Percentiles rank a stretch among this genome's conserved stretches.
Evolutionary conservation across 2,888 invertebrate species (phyloP).

Genomic region (Oxyteleia sp.): DNA sequence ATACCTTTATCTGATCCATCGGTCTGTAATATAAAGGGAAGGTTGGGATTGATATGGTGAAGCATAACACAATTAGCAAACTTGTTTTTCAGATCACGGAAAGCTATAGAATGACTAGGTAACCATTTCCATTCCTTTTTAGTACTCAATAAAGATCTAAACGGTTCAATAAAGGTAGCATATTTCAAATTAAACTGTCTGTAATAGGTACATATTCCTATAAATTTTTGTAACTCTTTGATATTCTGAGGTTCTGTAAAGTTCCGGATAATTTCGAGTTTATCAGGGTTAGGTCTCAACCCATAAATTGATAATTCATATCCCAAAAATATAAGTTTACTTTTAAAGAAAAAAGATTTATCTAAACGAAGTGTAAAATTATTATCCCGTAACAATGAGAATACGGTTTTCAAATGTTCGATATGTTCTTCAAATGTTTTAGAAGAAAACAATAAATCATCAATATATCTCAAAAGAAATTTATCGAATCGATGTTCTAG

Average conservation of each 20-base stretch:
- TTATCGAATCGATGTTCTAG: conserved; percentile 75
- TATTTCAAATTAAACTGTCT: conserved; percentile 3
- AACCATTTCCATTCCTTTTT: neutral
- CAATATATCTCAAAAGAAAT: conserved; percentile 78
- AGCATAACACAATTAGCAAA: neutral
- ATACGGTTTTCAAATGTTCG: conserved; percentile 55
- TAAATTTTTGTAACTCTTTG: conserved; percentile 2
- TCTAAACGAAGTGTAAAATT: conserved; percentile 8
- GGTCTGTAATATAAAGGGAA: neutral
- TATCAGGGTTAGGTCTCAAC: neutral
- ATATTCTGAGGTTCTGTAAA: conserved; percentile 3
- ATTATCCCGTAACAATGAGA: conserved; percentile 4
- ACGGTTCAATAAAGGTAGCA: neutral
- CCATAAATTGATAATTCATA: neutral
- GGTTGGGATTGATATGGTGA: neutral
- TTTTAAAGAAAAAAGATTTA: neutral
- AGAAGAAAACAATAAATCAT: conserved; percentile 80
- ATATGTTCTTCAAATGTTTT: conserved; percentile 75
- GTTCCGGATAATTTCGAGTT: neutral
- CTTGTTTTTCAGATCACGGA: neutral
- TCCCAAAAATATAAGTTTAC: conserved; percentile 1
- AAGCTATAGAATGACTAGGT: neutral
- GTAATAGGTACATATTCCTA: conserved; percentile 14
- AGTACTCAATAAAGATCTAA: neutral
- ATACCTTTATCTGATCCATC: neutral